Conservation (phyloP, 2,888 invertebrate species). For the Ctenicera cuprea region DNA sequence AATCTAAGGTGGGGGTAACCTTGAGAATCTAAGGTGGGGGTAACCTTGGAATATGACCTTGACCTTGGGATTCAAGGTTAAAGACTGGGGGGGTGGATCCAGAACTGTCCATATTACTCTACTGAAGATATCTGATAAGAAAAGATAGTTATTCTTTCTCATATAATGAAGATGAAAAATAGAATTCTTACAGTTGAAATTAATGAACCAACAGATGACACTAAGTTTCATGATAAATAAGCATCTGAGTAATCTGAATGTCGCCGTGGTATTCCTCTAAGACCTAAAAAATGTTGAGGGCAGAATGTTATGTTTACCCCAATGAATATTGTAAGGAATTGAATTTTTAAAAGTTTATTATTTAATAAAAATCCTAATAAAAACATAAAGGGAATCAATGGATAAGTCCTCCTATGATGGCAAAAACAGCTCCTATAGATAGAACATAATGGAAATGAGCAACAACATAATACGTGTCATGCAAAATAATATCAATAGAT, state of each 20-base stretch:
- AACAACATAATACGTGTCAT: conserved; percentile 91
- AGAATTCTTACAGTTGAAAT: conserved; percentile 73
- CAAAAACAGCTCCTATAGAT: conserved; percentile 87
- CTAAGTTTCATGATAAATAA: conserved; percentile 80
- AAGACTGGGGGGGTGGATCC: too few species aligned
- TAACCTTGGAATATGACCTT: too few species aligned
- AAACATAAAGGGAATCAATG: conserved; percentile 84
- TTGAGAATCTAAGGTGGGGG: too few species aligned
- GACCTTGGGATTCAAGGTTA: too few species aligned
- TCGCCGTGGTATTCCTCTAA: conserved; percentile 84
- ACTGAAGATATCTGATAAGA: not conserved
- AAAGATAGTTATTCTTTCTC: conserved; percentile 53
- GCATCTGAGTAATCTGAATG: conserved; percentile 84
- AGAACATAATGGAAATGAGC: conserved; percentile 89
- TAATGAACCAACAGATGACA: conserved; percentile 79
- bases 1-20: too few species aligned
- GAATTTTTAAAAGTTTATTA: conserved; percentile 77
- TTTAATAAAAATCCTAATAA: conserved; percentile 79
- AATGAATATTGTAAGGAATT: conserved; percentile 83
- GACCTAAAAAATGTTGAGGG: conserved; percentile 85
- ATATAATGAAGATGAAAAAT: conserved; percentile 72
- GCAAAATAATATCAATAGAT: conserved; percentile 84
- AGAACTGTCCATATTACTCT: too few species aligned
- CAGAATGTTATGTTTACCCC: conserved; percentile 88
- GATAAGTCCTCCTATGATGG: conserved; percentile 84